These are phyloP conservation scores for Heteromurus nitidus DNA, from an alignment of 2,888 invertebrate species.

Conservation along the genomic window DNA sequence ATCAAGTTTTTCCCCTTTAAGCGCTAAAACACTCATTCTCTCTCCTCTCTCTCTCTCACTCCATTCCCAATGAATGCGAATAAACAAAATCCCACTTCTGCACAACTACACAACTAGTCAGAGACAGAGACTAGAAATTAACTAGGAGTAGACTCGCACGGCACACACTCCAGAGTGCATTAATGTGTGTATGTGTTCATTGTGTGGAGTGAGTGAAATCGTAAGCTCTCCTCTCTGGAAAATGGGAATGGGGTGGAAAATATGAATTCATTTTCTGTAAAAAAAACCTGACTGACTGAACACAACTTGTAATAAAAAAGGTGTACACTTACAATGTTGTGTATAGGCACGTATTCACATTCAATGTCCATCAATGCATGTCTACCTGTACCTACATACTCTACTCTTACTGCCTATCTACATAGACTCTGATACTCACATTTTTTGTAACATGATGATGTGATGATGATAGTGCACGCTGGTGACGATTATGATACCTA, in stretches of 20 bases:
- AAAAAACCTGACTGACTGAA: background rate
- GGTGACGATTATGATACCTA: background rate
- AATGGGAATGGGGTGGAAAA: conserved; percentile 19
- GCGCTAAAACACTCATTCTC: background rate
- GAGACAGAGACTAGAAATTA: background rate
- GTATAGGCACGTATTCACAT: too few relatives aligned
- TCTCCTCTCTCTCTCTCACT: background rate
- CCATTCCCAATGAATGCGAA: background rate
- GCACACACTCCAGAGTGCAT: too few relatives aligned
- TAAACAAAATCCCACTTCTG: background rate
- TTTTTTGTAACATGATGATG: background rate
- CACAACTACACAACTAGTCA: background rate
- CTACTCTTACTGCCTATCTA: background rate
- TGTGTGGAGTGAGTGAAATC: background rate
- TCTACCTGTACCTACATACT: conserved; percentile 3
- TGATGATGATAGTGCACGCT: background rate
- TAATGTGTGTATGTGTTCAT: background rate
- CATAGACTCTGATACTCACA: too few relatives aligned
- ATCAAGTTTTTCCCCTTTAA: conserved; percentile 41
- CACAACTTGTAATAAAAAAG: conserved; percentile 9
- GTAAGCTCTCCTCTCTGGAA: conserved; percentile 26
- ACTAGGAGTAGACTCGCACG: background rate
- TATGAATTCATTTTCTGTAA: background rate
- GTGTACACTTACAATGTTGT: too few relatives aligned
- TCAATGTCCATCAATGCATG: conserved; percentile 53